Conservation (phyloP, 2,797 vertebrate species). For the Spatula clypeata region DNA sequence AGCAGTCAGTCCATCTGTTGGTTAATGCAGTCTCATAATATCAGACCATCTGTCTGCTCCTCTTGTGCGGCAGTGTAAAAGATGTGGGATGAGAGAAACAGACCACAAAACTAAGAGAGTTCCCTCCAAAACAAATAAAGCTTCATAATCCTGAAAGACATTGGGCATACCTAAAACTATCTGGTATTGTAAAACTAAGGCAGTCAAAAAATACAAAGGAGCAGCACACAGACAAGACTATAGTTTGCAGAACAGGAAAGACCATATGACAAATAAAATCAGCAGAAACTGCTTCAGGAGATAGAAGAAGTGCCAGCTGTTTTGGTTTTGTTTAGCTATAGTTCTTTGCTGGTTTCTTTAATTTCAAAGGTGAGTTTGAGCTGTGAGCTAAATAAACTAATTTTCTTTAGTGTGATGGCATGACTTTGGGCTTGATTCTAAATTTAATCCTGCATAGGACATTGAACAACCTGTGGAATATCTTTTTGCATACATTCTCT, state of each 20-base stretch:
- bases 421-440: background rate
- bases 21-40: background rate
- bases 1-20: conserved; percentile 58
- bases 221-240: background rate
- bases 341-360: background rate
- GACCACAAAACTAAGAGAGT: background rate
- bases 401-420: background rate
- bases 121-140: background rate
- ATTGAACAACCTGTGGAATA: background rate
- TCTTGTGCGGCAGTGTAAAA: background rate
- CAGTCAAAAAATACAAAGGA: background rate
- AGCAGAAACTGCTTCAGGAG: background rate
- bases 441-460: background rate
- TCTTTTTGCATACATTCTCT: background rate
- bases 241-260: accelerated
- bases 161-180: background rate
- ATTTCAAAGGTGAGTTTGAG: background rate
- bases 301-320: background rate
- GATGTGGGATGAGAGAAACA: background rate
- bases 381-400: background rate
- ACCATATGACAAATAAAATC: background rate
- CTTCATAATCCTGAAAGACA: background rate
- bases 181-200: accelerated
- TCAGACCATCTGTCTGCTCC: conserved; percentile 57
- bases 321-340: background rate